A percentile compares a stretch with the other conserved stretches of the same genome.
phyloP scores from a whole-genome alignment of 1,140 invertebrate genomes.

The Cylas formicarius region DNA sequence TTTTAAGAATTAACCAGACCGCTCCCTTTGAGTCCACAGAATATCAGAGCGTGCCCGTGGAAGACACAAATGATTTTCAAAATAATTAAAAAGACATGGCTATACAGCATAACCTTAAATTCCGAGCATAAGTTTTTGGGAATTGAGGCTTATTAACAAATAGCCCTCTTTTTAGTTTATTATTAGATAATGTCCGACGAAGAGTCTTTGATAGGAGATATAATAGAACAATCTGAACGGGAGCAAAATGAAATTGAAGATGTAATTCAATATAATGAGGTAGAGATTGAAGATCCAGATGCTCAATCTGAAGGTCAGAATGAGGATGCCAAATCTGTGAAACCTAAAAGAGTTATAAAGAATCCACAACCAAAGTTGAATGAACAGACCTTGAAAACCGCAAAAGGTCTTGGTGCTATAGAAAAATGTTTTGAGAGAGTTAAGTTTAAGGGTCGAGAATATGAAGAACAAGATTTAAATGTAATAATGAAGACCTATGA shows the following conservation, averaged over 20 bases:
- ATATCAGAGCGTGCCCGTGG: not conserved
- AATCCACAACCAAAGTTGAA: constrained; percentile 68
- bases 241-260: constrained; percentile 2
- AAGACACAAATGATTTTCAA: constrained; percentile 4
- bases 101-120: not conserved
- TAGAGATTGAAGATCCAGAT: constrained; percentile 31
- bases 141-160: not conserved
- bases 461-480: constrained; percentile 78
- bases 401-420: constrained; percentile 70
- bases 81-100: constrained; percentile 16
- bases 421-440: constrained; percentile 74
- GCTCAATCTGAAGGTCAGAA: constrained; percentile 14
- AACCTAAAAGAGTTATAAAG: constrained; percentile 50
- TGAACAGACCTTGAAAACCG: constrained; percentile 60
- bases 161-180: not conserved
- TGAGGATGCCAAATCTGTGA: constrained; percentile 33
- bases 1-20: constrained; percentile 49
- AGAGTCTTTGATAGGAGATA: constrained; percentile 11
- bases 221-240: not conserved
- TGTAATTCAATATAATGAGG: constrained; percentile 9
- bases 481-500: constrained; percentile 74
- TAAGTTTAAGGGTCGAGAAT: constrained; percentile 74
- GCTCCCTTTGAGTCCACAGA: constrained; percentile 5
- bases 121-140: not conserved
- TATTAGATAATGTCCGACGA: no score